These are phyloP conservation scores for Ifrita kowaldi DNA, from an alignment of 2,113 vertebrate genomes.

Conservation along the genomic window DNA sequence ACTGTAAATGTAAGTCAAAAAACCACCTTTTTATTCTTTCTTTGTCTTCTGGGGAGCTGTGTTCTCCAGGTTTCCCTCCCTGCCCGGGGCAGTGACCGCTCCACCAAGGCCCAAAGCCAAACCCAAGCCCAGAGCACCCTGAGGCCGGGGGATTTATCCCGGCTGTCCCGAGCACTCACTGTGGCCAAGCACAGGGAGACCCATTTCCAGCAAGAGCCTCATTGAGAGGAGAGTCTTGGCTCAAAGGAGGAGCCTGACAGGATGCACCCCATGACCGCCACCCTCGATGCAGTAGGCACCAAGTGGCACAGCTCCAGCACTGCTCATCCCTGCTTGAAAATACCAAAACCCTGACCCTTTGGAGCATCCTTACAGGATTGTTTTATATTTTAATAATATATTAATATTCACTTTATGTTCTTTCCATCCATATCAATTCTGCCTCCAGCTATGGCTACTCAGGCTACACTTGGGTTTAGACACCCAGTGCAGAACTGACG, in stretches of 20 bases:
- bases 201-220: background rate
- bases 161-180: fast-evolving
- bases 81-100: background rate
- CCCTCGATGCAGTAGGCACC: background rate
- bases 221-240: fast-evolving
- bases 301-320: background rate
- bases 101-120: background rate
- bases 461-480: background rate
- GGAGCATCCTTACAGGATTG: background rate
- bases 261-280: background rate
- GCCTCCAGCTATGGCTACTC: background rate
- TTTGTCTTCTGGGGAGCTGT: background rate
- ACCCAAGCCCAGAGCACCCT: background rate
- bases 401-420: background rate
- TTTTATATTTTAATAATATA: background rate
- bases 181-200: background rate
- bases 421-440: background rate
- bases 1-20: fast-evolving
- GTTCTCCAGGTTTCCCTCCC: background rate
- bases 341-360: background rate
- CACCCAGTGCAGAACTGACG: background rate
- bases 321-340: background rate
- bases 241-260: fast-evolving
- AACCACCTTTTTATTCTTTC: fast-evolving
- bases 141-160: fast-evolving